phyloP scores from a whole-genome alignment of 2,888 invertebrate genomes.

The Stenchaetothrips biformis region DNA sequence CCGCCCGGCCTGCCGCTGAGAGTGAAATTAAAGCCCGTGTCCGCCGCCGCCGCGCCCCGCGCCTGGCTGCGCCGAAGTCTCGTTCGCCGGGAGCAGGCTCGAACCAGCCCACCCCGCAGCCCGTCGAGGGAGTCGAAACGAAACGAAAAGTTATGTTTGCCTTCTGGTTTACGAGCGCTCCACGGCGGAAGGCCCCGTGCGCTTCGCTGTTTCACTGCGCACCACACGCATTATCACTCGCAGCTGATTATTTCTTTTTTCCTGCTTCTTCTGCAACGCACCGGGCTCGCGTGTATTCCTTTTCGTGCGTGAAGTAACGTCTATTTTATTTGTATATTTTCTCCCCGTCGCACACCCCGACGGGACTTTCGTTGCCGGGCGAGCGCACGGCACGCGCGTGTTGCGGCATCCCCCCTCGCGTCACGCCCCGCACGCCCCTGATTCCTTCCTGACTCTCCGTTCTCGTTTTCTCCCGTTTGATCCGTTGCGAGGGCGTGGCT shows the following conservation, averaged over 20 bases:
- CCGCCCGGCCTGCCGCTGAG: neutral
- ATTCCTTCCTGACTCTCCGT: neutral
- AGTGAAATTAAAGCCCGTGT: neutral
- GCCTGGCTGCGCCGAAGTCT: too few relatives aligned
- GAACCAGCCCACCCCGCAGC: neutral
- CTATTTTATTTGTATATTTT: neutral
- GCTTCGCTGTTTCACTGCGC: neutral
- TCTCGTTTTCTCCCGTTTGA: neutral
- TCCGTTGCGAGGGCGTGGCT: too few relatives aligned
- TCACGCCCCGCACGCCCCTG: neutral
- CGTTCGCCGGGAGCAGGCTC: neutral
- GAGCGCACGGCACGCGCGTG: too few relatives aligned
- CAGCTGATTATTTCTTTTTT: neutral
- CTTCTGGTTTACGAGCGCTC: neutral
- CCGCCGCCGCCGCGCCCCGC: neutral
- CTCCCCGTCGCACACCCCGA: neutral
- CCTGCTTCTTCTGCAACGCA: neutral
- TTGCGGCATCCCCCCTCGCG: neutral
- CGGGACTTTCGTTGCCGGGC: conserved; percentile 2
- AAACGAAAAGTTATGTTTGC: conserved; percentile 8
- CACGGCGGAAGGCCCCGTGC: neutral
- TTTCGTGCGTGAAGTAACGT: neutral
- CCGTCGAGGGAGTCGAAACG: neutral
- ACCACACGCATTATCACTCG: neutral
- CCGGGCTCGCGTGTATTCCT: neutral